phyloP scores from a whole-genome alignment of 1,140 invertebrate genomes.

The Solenopsis fugax region DNA sequence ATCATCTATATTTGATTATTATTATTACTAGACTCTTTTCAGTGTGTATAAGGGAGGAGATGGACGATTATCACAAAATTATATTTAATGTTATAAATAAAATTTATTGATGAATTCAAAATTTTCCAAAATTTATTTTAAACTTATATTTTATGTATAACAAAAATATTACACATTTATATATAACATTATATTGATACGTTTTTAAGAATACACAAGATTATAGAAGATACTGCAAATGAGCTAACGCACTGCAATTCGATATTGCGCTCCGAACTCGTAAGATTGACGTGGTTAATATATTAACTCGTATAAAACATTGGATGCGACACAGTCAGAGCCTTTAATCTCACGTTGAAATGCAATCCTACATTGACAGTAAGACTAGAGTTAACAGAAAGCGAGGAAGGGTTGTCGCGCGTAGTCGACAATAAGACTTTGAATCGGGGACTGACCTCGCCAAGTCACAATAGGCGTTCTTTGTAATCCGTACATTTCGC shows the following conservation, averaged over 20 bases:
- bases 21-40: too few species aligned
- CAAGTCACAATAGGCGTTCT: conserved; percentile 70
- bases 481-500: conserved; percentile 81
- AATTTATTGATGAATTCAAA: not conserved
- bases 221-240: not conserved
- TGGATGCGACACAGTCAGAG: conserved; percentile 2
- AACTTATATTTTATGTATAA: too few species aligned
- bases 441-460: conserved; percentile 50
- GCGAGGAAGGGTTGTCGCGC: not conserved
- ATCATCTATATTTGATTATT: too few species aligned
- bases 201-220: not conserved
- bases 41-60: too few species aligned
- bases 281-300: not conserved
- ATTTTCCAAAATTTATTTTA: not conserved
- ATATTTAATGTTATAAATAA: too few species aligned
- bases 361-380: conserved; percentile 54
- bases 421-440: conserved; percentile 54
- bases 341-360: conserved; percentile 64
- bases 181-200: not conserved
- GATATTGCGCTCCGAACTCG: not conserved
- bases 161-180: too few species aligned
- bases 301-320: conserved; percentile 8
- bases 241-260: not conserved
- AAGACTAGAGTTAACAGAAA: conserved; percentile 15
- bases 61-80: too few species aligned